Conservation (phyloP, 1,140 invertebrate genomes). For the Trachymyrmex septentrionalis region DNA sequence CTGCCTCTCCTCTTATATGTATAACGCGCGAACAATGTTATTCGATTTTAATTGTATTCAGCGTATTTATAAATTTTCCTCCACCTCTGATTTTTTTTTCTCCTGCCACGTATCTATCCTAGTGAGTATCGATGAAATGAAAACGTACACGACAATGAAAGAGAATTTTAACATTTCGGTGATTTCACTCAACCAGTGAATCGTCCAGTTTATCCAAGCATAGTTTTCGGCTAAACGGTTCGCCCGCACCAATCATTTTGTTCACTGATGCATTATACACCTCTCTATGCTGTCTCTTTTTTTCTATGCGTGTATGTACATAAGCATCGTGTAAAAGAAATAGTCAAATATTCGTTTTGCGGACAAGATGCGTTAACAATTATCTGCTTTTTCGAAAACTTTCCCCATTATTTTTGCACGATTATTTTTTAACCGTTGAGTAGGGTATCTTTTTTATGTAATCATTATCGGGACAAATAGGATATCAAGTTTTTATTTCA, state of each 20-base stretch:
- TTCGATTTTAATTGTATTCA: slow-evolving; percentile 25
- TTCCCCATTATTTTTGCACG: background rate
- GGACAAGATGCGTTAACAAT: slow-evolving; percentile 4
- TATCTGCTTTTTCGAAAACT: background rate
- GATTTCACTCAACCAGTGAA: slow-evolving; percentile 57
- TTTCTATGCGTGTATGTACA: background rate
- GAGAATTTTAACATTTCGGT: slow-evolving; percentile 63
- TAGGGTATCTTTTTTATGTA: slow-evolving; percentile 1
- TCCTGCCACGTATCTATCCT: background rate
- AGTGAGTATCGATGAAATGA: slow-evolving; percentile 52
- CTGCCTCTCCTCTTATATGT: too few species aligned
- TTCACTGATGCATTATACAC: slow-evolving; percentile 62
- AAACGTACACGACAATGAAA: slow-evolving; percentile 58
- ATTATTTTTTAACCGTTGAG: slow-evolving; percentile 4
- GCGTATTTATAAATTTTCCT: slow-evolving; percentile 6
- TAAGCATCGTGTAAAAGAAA: slow-evolving; percentile 11
- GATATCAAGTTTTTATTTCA: slow-evolving; percentile 22
- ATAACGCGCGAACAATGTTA: too few species aligned
- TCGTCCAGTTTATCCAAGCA: slow-evolving; percentile 62
- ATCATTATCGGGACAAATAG: background rate
- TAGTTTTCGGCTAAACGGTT: slow-evolving; percentile 60
- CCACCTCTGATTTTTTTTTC: background rate
- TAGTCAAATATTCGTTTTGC: slow-evolving; percentile 11
- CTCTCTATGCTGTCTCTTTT: slow-evolving; percentile 25
- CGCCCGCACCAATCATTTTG: slow-evolving; percentile 56